Percentiles rank a stretch among this genome's conserved stretches.
These are phyloP conservation scores for Coptodon rendalli DNA, from an alignment of 2,113 vertebrate genomes.

Conservation along the genomic window DNA sequence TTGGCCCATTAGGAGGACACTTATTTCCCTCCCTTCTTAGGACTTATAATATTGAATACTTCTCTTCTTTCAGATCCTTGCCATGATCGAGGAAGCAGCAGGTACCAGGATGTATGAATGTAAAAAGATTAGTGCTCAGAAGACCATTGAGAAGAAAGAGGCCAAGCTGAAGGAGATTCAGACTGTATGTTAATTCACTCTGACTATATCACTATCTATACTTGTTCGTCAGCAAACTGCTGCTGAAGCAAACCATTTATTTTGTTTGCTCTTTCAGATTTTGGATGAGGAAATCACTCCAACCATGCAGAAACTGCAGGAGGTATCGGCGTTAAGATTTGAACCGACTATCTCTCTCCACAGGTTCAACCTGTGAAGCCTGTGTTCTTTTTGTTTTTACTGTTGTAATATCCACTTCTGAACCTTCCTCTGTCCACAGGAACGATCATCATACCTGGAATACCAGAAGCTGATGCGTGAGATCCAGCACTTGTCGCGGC, in stretches of 20 bases:
- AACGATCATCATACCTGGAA: conserved; percentile 84
- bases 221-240: background rate
- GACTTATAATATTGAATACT: background rate
- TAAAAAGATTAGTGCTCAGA: conserved; percentile 87
- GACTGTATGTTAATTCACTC: conserved; percentile 67
- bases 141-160: conserved; percentile 95
- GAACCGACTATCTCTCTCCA: background rate
- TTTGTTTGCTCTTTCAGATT: conserved; percentile 68
- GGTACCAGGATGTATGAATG: conserved; percentile 95
- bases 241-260: background rate
- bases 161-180: conserved; percentile 85
- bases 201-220: background rate
- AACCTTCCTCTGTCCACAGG: conserved; percentile 63
- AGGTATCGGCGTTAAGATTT: conserved; percentile 66
- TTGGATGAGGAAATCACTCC: conserved; percentile 92
- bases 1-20: background rate
- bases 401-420: background rate
- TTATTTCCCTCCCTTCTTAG: background rate
- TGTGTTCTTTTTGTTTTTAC: background rate
- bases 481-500: conserved; percentile 81
- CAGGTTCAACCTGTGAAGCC: background rate
- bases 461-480: conserved; percentile 85
- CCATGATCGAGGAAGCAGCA: conserved; percentile 95
- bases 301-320: conserved; percentile 85
- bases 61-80: conserved; percentile 78